Evolutionary conservation across 1,140 invertebrate genomes (phyloP), one percentile per base, ranked within the genome.

Genomic region (Matsumurasca onukii): DNA sequence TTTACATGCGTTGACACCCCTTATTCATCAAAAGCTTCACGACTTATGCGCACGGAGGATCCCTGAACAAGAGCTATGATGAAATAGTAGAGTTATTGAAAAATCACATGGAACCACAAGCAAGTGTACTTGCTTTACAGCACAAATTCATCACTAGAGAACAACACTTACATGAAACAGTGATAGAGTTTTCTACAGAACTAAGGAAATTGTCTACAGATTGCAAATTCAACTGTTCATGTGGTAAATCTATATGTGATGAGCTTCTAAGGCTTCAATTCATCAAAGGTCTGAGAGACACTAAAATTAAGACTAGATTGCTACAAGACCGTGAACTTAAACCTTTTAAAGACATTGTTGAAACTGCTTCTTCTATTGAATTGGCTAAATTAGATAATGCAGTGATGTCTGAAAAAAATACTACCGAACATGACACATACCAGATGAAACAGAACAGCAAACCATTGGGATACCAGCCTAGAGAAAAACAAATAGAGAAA

Each of bases 1-100:
- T n/a, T n/a, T n/a, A n/a, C n/a, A n/a, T n/a, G n/a, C n/a, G n/a
- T n/a, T n/a, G n/a, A n/a, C n/a, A n/a, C n/a, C n/a, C n/a, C n/a
- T n/a, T n/a, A n/a, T n/a, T n/a, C n/a, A n/a, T n/a, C n/a, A n/a
- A n/a, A n/a, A n/a, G n/a, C n/a, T n/a, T n/a, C n/a, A n/a, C n/a
- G n/a, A n/a, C n/a, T n/a, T n/a, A n/a, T 67, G 69, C 68, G 17
- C 34, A 12, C 34, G 34, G 17, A 17, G 34, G 17, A 9, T 17
- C 34, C 17, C 17, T 45, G 34, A 17, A 45, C 34, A 45, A 45
- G 17, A 9, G 17, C 9, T 45, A 45, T 45, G 34, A 45, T 45
- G 34, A 45, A 9, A 12, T 45, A 45, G 34, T 45, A 17, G 9
- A 45, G 34, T 17, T 45, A 9, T 45, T 45, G 34, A 45, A 45